phyloP scores from a whole-genome alignment of 2,113 vertebrate species.

The Otolemur garnettii region DNA sequence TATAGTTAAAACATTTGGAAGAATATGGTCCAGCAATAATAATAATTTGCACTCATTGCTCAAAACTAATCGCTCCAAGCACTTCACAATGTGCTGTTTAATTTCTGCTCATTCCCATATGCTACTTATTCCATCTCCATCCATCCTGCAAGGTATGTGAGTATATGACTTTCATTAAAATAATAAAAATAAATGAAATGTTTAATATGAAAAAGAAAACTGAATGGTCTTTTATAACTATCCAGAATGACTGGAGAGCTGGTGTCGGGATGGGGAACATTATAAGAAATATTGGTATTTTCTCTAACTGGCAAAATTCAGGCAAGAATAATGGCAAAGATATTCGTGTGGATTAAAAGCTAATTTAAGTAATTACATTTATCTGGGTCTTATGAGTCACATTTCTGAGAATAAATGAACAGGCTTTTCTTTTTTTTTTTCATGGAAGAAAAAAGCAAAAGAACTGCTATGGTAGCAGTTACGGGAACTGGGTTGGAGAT shows the following conservation, averaged over 20 bases:
- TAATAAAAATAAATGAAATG: conserved; percentile 80
- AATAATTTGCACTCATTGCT: conserved; percentile 75
- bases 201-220: conserved; percentile 69
- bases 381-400: background rate
- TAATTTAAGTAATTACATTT: background rate
- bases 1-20: conserved; percentile 66
- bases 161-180: conserved; percentile 78
- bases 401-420: background rate
- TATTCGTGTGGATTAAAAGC: background rate
- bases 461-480: background rate
- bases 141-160: conserved; percentile 60
- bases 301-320: background rate
- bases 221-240: conserved; percentile 9
- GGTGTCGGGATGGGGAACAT: background rate
- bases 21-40: conserved; percentile 61
- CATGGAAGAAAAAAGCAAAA: background rate
- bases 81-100: conserved; percentile 63
- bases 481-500: background rate
- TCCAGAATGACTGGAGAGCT: background rate
- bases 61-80: conserved; percentile 70
- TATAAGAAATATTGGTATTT: background rate
- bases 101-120: conserved; percentile 55
- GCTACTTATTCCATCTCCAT: conserved; percentile 64
- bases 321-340: background rate
- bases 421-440: background rate